Evolutionary conservation across 1,140 invertebrate genomes (phyloP).

Genomic region (Geopemphigus sp.): DNA sequence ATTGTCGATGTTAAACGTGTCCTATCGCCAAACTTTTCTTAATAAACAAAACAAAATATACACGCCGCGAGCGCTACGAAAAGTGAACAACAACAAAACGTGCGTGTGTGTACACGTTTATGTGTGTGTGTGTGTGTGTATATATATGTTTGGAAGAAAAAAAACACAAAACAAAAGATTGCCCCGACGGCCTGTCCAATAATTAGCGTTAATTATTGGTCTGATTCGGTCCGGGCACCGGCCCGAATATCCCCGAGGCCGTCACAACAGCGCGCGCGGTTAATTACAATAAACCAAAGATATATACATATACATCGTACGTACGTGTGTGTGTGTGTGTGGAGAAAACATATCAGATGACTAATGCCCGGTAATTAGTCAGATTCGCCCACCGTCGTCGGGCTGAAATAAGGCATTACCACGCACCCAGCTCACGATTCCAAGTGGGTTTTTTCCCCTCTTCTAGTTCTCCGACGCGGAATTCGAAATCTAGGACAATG

Average conservation of each 20-base stretch:
- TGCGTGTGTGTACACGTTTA: too few species aligned
- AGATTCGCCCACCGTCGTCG: conserved; percentile 46
- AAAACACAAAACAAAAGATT: conserved; percentile 39
- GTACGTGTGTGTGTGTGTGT: too few species aligned
- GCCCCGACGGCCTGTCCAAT: conserved; percentile 20
- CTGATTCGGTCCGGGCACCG: conserved; percentile 41
- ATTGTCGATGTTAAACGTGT: too few species aligned
- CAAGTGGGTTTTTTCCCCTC: conserved; percentile 30
- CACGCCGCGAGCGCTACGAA: too few species aligned
- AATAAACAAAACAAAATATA: too few species aligned
- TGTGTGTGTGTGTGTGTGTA: too few species aligned
- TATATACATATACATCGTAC: too few species aligned
- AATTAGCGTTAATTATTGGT: conserved; percentile 48
- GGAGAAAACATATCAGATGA: conserved; percentile 42
- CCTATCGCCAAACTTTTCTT: too few species aligned
- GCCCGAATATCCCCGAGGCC: conserved; percentile 28
- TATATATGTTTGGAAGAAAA: not conserved
- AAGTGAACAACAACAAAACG: too few species aligned
- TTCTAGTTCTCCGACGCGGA: not conserved
- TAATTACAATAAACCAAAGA: conserved; percentile 44
- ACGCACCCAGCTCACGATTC: conserved; percentile 31
- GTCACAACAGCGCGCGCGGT: conserved; percentile 37
- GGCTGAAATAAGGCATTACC: conserved; percentile 3
- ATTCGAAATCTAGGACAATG: conserved; percentile 36
- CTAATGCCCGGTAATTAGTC: conserved; percentile 49